Percentiles rank a stretch among this genome's conserved stretches.
Conservation (phyloP, 2,888 invertebrate species). For the Monochamus alternatus region DNA sequence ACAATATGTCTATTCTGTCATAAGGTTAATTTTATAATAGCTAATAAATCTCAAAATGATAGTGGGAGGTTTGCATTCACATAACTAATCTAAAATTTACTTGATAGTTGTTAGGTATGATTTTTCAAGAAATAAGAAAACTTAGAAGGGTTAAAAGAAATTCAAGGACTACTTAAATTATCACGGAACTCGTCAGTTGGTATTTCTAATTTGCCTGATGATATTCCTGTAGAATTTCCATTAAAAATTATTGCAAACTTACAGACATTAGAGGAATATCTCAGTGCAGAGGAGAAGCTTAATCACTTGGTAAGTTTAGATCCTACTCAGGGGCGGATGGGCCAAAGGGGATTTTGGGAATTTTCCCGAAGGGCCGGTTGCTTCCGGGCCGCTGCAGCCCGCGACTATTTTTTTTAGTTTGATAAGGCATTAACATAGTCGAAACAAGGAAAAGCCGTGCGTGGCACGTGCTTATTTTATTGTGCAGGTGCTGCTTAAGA, state of each 20-base stretch:
- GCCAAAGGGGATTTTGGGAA: too few relatives aligned
- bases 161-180: not conserved
- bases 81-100: not conserved
- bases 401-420: too few relatives aligned
- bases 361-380: not conserved
- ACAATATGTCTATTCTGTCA: not conserved
- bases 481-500: too few relatives aligned
- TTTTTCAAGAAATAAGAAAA: slow-evolving; percentile 8
- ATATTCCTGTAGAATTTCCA: slow-evolving; percentile 13
- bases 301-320: not conserved
- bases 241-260: not conserved
- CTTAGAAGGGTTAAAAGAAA: not conserved
- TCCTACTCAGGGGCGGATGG: not conserved
- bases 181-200: slow-evolving; percentile 2
- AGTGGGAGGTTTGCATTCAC: not conserved
- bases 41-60: not conserved
- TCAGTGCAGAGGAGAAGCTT: not conserved
- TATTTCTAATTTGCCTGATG: not conserved
- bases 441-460: too few relatives aligned
- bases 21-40: not conserved
- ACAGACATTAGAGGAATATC: slow-evolving; percentile 1
- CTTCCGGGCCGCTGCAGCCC: too few relatives aligned
- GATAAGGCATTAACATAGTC: too few relatives aligned
- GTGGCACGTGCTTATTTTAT: too few relatives aligned
- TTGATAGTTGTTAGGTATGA: not conserved